A percentile compares a stretch with the other conserved stretches of the same genome.
Evolutionary conservation across 1,140 invertebrate species (phyloP).

Genomic region (Drosophila micromelanica): DNA sequence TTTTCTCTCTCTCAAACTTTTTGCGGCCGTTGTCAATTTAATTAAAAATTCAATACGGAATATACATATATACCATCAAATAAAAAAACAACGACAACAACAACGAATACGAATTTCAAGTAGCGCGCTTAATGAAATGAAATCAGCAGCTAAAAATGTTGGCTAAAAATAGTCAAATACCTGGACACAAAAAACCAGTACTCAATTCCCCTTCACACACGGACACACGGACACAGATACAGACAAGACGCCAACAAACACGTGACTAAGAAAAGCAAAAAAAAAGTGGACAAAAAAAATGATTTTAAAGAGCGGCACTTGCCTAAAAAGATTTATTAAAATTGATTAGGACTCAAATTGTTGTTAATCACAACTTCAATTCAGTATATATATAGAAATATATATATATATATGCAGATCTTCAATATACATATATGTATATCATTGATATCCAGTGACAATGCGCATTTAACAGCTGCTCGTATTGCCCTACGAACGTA

Average conservation of each 20-base stretch:
- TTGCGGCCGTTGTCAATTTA: constrained; percentile 17
- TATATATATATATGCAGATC: not conserved
- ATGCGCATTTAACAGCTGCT: constrained; percentile 14
- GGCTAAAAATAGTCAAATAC: constrained; percentile 69
- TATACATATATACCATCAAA: constrained; percentile 25
- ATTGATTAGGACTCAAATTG: not conserved
- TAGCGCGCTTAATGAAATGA: constrained; percentile 61
- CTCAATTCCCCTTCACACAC: constrained; percentile 29
- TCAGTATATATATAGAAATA: not conserved
- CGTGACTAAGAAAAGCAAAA: constrained; percentile 54
- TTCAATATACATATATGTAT: not conserved
- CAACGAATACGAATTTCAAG: constrained; percentile 35
- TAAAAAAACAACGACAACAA: constrained; percentile 8
- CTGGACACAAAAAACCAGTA: constrained; percentile 40
- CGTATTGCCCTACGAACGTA: constrained; percentile 11
- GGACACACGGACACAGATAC: constrained; percentile 23
- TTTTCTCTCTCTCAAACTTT: not conserved
- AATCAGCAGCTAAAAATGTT: constrained; percentile 80
- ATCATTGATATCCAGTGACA: constrained; percentile 9
- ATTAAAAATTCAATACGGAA: constrained; percentile 43
- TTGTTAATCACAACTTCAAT: not conserved
- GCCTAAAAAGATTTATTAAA: not conserved
- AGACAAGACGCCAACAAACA: constrained; percentile 34
- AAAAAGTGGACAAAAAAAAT: not conserved
- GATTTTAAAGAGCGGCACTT: constrained; percentile 3